A percentile compares a stretch with the other conserved stretches of the same genome.
Conservation (phyloP, 2,797 vertebrate species). For the Urosaurus nigricauda region DNA sequence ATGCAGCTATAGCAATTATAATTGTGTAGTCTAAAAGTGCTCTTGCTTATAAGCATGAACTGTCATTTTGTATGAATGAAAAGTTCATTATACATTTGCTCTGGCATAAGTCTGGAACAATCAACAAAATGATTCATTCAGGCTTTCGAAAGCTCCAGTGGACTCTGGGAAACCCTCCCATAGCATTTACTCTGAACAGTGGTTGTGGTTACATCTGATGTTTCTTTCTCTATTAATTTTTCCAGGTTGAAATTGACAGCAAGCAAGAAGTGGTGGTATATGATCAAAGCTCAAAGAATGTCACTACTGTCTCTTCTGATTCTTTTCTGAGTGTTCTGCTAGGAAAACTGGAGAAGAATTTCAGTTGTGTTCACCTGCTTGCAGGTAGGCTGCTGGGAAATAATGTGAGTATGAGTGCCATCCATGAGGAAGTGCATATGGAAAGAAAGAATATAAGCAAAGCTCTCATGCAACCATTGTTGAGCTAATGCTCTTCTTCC, state of each 20-base stretch:
- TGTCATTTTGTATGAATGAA: too few relatives aligned
- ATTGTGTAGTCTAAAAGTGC: too few relatives aligned
- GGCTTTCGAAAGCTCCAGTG: background rate
- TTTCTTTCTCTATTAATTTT: slow-evolving; percentile 44
- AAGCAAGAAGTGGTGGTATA: slow-evolving; percentile 93
- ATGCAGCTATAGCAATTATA: too few relatives aligned
- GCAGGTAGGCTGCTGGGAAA: slow-evolving; percentile 82
- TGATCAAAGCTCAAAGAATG: slow-evolving; percentile 91
- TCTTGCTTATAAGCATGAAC: too few relatives aligned
- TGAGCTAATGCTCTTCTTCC: background rate
- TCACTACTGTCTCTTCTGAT: slow-evolving; percentile 84
- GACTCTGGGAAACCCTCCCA: background rate
- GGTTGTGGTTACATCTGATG: background rate
- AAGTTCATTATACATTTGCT: background rate
- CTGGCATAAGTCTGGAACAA: background rate
- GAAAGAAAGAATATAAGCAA: background rate
- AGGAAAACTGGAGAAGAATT: slow-evolving; percentile 91
- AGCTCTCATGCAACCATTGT: background rate
- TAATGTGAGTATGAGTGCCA: background rate
- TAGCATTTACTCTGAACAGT: background rate
- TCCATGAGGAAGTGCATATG: background rate
- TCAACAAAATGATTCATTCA: background rate
- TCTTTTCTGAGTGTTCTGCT: slow-evolving; percentile 92
- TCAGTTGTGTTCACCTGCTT: slow-evolving; percentile 90
- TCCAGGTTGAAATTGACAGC: slow-evolving; percentile 87